Evolutionary conservation across 2,113 vertebrate species (phyloP).

Genomic region (Melanocharis versteri): DNA sequence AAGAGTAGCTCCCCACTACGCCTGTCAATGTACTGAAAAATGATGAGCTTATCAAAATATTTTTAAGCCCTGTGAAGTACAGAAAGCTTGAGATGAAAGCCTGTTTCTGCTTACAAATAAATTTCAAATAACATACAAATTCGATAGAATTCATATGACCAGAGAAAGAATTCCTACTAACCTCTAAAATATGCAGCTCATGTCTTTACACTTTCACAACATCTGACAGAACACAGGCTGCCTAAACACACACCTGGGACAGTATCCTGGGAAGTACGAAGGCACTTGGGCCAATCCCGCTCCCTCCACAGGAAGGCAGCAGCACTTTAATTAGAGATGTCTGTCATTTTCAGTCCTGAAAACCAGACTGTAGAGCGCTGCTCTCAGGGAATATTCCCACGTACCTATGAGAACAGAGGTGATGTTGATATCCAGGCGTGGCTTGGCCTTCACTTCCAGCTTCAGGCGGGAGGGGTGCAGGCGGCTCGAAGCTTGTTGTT

Average conservation of each 20-base stretch:
- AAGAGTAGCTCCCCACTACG: neutral
- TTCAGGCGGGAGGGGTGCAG: conserved; percentile 91
- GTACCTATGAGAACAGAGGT: conserved; percentile 91
- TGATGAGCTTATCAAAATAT: neutral
- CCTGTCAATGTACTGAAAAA: neutral
- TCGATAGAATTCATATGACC: neutral
- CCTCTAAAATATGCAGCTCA: neutral
- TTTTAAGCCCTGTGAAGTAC: neutral
- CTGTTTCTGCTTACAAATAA: conserved; percentile 16
- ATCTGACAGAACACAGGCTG: neutral
- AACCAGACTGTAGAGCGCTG: too few relatives aligned
- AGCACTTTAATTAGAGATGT: neutral
- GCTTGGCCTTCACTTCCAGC: conserved; percentile 83
- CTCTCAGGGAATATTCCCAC: neutral
- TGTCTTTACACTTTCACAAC: neutral
- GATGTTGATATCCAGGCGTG: conserved; percentile 90
- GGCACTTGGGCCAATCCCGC: neutral
- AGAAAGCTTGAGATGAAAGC: neutral
- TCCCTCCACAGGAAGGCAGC: neutral
- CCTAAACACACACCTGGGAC: neutral
- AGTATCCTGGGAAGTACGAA: fast-evolving
- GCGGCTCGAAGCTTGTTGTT: conserved; percentile 86
- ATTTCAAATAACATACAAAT: neutral
- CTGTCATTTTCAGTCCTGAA: neutral
- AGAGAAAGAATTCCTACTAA: neutral